These are phyloP conservation scores for Lymantria monacha DNA, from an alignment of 2,888 invertebrate genomes.

Conservation along the genomic window DNA sequence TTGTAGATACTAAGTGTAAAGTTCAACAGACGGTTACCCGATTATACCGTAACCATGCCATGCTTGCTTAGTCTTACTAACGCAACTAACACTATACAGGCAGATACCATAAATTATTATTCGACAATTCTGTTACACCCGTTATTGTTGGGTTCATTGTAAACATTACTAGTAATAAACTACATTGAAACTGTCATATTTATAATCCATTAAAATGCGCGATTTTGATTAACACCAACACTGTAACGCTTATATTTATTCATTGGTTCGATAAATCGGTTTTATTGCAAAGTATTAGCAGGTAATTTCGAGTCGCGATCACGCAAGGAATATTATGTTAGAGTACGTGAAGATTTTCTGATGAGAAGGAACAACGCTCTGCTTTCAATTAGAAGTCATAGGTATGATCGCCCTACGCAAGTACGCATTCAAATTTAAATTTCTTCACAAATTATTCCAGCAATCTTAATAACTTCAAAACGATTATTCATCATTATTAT, in stretches of 20 bases:
- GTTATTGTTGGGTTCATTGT: not conserved
- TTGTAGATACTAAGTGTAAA: too few species aligned
- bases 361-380: conserved; percentile 15
- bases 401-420: too few species aligned
- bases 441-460: too few species aligned
- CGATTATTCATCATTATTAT: too few species aligned
- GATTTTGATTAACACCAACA: conserved; percentile 6
- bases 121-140: too few species aligned
- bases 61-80: too few species aligned
- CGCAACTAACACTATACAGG: too few species aligned
- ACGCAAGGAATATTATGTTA: conserved; percentile 47
- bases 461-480: too few species aligned
- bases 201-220: conserved; percentile 1
- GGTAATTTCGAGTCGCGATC: conserved; percentile 42
- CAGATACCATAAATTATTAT: too few species aligned
- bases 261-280: conserved; percentile 24
- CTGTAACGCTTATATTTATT: conserved; percentile 1
- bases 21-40: too few species aligned
- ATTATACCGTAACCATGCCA: too few species aligned
- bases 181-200: not conserved
- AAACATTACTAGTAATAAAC: not conserved
- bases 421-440: too few species aligned
- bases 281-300: conserved; percentile 44
- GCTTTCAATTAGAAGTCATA: conserved; percentile 18
- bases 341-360: conserved; percentile 31